These are phyloP conservation scores for Emmelina monodactyla DNA, from an alignment of 2,888 invertebrate species.

Conservation along the genomic window DNA sequence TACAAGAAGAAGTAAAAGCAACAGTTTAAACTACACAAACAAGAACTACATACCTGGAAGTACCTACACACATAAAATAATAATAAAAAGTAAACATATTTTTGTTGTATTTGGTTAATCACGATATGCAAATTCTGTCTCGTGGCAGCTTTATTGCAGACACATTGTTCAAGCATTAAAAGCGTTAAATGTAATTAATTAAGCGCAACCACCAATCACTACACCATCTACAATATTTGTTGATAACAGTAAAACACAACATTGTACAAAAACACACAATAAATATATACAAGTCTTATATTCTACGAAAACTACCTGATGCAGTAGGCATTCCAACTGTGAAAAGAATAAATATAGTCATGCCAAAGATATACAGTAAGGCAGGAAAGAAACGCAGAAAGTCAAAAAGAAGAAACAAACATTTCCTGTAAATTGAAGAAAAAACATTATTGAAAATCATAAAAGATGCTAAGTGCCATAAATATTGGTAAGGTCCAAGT, in stretches of 20 bases:
- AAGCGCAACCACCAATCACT: constrained; percentile 28
- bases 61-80: no score
- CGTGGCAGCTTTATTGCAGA: constrained; percentile 58
- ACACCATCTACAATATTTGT: background rate
- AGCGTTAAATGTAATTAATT: constrained; percentile 35
- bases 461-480: constrained; percentile 36
- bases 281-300: background rate
- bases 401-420: constrained; percentile 49
- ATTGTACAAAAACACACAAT: background rate
- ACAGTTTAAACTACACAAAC: no score
- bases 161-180: constrained; percentile 36
- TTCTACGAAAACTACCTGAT: constrained; percentile 51
- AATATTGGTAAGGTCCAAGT: no score
- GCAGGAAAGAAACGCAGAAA: constrained; percentile 54
- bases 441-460: constrained; percentile 56
- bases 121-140: constrained; percentile 60
- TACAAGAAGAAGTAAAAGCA: no score
- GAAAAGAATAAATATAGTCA: constrained; percentile 51
- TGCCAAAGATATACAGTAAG: constrained; percentile 55
- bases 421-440: constrained; percentile 66
- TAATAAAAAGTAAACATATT: no score
- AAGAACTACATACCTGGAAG: no score
- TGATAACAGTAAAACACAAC: no score
- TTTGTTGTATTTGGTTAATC: no score
- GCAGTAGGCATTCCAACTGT: constrained; percentile 53